Percentiles rank a stretch among this genome's conserved stretches.
Evolutionary conservation across 37 sponge, comb jelly and placozoan species (phyloP).

Genomic region (Axinella damicornis): DNA sequence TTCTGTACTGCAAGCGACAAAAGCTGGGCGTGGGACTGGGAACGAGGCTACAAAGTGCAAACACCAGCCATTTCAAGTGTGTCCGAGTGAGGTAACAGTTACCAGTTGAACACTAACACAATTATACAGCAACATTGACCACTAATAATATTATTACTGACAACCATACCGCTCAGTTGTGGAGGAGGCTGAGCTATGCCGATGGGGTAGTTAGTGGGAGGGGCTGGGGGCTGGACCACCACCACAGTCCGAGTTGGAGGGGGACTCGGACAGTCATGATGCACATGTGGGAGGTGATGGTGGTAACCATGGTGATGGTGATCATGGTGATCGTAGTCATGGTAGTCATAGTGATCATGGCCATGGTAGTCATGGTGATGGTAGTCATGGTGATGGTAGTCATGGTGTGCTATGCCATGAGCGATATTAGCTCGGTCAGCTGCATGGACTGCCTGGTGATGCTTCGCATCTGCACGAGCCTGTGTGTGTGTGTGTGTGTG

Average conservation of each 20-base stretch:
- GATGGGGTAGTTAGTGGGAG: conserved; percentile 5
- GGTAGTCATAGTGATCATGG: too few relatives aligned
- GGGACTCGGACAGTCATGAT: not conserved
- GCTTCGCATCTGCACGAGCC: conserved; percentile 56
- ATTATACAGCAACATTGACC: too few relatives aligned
- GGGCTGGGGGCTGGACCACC: conserved; percentile 46
- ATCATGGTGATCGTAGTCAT: not conserved
- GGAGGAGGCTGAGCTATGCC: conserved; percentile 19
- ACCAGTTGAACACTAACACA: too few relatives aligned
- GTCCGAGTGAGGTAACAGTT: too few relatives aligned
- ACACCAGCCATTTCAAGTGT: too few relatives aligned
- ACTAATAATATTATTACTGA: too few relatives aligned
- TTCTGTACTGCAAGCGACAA: too few relatives aligned
- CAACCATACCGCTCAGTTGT: not conserved
- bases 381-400: not conserved
- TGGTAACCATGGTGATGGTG: not conserved
- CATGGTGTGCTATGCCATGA: conserved; percentile 40
- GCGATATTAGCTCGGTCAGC: conserved; percentile 58
- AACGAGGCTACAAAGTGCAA: too few relatives aligned
- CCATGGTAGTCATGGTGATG: not conserved
- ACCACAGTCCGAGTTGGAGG: conserved; percentile 47
- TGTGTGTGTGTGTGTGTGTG: not conserved
- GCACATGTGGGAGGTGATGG: not conserved
- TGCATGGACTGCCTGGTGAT: conserved; percentile 67
- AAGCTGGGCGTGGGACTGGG: too few relatives aligned